Evolutionary conservation across 2,113 vertebrate species (phyloP).

Genomic region (Uropsilus gracilis): DNA sequence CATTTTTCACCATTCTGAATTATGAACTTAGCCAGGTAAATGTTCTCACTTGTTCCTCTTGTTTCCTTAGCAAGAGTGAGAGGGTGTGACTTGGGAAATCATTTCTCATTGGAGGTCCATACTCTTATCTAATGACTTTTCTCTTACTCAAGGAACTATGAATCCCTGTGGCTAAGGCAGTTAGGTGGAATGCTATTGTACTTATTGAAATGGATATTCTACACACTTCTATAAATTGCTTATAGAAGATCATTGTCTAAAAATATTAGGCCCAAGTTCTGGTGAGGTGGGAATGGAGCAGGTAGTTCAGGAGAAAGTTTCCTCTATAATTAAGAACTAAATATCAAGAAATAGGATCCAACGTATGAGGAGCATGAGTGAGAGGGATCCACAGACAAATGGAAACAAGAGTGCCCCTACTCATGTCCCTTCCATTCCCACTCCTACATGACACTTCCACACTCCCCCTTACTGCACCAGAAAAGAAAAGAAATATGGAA

Average conservation of each 20-base stretch:
- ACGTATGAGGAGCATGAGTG: background rate
- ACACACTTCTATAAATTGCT: background rate
- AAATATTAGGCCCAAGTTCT: background rate
- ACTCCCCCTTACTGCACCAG: no score
- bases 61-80: background rate
- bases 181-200: background rate
- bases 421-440: background rate
- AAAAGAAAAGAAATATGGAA: background rate
- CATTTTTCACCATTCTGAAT: background rate
- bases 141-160: background rate
- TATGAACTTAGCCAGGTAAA: background rate
- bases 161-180: background rate
- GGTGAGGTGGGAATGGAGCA: accelerated
- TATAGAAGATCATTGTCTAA: background rate
- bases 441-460: accelerated
- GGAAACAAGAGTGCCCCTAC: background rate
- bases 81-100: background rate
- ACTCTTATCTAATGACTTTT: background rate
- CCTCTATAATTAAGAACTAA: background rate
- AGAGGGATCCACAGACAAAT: background rate
- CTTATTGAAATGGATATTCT: background rate
- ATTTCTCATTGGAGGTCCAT: background rate
- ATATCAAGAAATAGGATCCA: background rate
- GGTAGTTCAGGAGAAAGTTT: background rate
- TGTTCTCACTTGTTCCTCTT: background rate